These are phyloP conservation scores for Catonia carolina DNA, from an alignment of 2,888 invertebrate species.

Conservation along the genomic window DNA sequence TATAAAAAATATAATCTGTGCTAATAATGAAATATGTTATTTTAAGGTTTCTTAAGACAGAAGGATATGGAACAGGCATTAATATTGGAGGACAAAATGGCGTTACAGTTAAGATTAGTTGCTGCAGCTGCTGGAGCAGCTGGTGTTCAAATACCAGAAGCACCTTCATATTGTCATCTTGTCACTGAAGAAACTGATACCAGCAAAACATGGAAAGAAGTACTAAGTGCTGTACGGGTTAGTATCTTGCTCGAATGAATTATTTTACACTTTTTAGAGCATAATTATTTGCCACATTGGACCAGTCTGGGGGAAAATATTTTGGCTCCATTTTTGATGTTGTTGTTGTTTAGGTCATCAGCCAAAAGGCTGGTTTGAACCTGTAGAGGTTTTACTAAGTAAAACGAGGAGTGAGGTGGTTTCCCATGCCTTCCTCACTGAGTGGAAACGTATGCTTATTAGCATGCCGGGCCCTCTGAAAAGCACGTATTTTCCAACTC, in stretches of 20 bases:
- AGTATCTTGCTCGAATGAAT: conserved; percentile 33
- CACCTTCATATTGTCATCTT: conserved; percentile 67
- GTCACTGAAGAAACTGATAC: conserved; percentile 69
- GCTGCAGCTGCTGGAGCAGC: conserved; percentile 49
- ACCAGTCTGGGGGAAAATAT: too few species aligned
- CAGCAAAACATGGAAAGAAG: conserved; percentile 74
- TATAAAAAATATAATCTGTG: too few species aligned
- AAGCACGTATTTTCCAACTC: too few species aligned
- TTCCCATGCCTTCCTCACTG: too few species aligned
- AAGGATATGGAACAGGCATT: conserved; percentile 84
- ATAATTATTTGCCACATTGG: not conserved
- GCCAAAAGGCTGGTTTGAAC: too few species aligned
- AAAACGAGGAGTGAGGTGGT: too few species aligned
- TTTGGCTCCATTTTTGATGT: too few species aligned
- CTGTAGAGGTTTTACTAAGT: too few species aligned
- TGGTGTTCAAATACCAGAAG: conserved; percentile 48
- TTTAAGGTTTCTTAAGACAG: conserved; percentile 69
- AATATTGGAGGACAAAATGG: conserved; percentile 82
- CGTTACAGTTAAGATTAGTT: conserved; percentile 68
- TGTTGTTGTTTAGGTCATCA: too few species aligned
- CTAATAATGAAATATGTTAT: not conserved
- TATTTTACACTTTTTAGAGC: not conserved
- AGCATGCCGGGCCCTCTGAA: too few species aligned
- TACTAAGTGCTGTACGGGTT: conserved; percentile 67
- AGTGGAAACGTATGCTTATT: too few species aligned